Evolutionary conservation across 2,888 invertebrate genomes (phyloP).

Genomic region (Hypselothyrea guttata): DNA sequence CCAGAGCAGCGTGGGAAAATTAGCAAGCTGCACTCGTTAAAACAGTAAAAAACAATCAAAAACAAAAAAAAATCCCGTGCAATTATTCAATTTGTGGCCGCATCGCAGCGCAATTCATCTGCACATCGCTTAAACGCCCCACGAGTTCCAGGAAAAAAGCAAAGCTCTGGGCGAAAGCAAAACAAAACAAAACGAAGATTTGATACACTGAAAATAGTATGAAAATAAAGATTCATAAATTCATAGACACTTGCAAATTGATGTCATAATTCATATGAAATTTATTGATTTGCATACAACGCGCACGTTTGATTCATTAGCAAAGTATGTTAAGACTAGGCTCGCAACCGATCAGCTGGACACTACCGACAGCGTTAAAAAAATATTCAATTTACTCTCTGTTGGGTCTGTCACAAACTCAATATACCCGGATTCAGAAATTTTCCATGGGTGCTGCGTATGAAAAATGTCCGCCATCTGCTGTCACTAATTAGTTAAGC

Average conservation of each 20-base stretch:
- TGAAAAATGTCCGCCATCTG: too few relatives aligned
- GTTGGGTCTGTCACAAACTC: too few relatives aligned
- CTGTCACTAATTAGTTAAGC: too few relatives aligned
- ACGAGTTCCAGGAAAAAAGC: constrained; percentile 4
- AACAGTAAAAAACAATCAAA: constrained; percentile 8
- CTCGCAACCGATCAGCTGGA: too few relatives aligned
- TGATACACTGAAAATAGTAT: constrained; percentile 13
- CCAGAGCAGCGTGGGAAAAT: constrained; percentile 60
- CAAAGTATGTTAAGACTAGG: too few relatives aligned
- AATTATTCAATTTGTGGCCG: constrained; percentile 66
- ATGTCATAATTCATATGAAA: background rate
- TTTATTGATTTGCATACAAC: too few relatives aligned
- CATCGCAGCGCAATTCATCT: constrained; percentile 33
- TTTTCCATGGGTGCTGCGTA: too few relatives aligned
- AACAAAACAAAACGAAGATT: background rate
- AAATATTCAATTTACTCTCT: too few relatives aligned
- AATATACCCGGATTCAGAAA: too few relatives aligned
- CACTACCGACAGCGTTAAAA: too few relatives aligned
- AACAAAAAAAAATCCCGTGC: constrained; percentile 37
- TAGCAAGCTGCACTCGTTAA: constrained; percentile 37
- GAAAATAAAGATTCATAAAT: background rate
- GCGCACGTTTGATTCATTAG: too few relatives aligned
- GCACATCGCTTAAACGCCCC: constrained; percentile 35
- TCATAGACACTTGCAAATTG: too few relatives aligned
- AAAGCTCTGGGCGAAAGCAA: background rate